These are phyloP conservation scores for Cryptosula pallasiana DNA, from an alignment of 2,888 invertebrate species.

Conservation along the genomic window DNA sequence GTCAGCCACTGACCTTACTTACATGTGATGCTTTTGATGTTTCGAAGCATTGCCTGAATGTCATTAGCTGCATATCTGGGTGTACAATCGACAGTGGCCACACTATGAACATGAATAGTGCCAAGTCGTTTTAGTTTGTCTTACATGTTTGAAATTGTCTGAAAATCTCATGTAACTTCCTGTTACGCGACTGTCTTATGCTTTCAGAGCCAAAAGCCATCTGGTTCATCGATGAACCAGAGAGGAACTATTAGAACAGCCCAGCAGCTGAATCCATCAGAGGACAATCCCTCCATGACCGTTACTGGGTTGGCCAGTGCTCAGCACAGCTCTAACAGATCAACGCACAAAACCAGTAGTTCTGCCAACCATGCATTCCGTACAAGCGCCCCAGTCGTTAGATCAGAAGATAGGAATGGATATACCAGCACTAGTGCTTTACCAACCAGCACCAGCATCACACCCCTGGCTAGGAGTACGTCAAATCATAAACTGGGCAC, in stretches of 20 bases:
- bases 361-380: neutral
- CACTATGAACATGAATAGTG: too few relatives aligned
- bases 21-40: neutral
- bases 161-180: too few relatives aligned
- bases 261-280: neutral
- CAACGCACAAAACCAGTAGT: neutral
- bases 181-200: neutral
- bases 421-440: neutral
- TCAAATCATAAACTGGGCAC: constrained; percentile 19
- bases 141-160: too few relatives aligned
- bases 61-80: neutral
- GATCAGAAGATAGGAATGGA: neutral
- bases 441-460: neutral
- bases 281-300: constrained; percentile 14
- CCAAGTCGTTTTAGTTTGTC: too few relatives aligned
- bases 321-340: neutral
- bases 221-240: neutral
- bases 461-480: neutral
- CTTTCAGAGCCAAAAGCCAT: neutral
- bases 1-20: too few relatives aligned
- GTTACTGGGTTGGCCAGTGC: constrained; percentile 9
- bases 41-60: neutral
- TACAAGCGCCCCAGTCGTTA: neutral
- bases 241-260: neutral
- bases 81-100: too few relatives aligned